These are phyloP conservation scores for Syngnathus typhle DNA, from an alignment of 2,113 vertebrate genomes.

Conservation along the genomic window DNA sequence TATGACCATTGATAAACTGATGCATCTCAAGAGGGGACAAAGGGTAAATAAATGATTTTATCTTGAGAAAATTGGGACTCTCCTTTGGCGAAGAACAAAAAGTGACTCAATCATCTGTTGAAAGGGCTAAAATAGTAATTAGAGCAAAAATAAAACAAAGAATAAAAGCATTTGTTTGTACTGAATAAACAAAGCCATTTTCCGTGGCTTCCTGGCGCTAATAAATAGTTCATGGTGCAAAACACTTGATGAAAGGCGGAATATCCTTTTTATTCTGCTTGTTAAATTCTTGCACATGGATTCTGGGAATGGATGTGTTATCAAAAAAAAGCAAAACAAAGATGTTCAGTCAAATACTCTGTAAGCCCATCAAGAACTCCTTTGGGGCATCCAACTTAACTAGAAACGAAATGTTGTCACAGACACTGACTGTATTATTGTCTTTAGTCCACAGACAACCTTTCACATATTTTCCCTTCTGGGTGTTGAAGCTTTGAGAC, in stretches of 20 bases:
- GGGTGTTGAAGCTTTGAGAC: constrained; percentile 57
- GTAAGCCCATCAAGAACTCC: constrained; percentile 42
- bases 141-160: constrained; percentile 6
- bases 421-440: constrained; percentile 61
- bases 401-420: constrained; percentile 52
- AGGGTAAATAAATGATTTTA: constrained; percentile 30
- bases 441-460: constrained; percentile 60
- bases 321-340: constrained; percentile 19
- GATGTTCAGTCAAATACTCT: constrained; percentile 24
- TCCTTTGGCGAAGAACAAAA: neutral
- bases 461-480: constrained; percentile 58
- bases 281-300: constrained; percentile 2
- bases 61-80: constrained; percentile 17
- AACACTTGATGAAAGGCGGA: constrained; percentile 16
- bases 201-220: constrained; percentile 18
- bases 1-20: constrained; percentile 14
- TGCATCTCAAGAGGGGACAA: constrained; percentile 30
- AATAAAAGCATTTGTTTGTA: constrained; percentile 5
- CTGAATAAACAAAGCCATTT: constrained; percentile 1
- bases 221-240: constrained; percentile 14
- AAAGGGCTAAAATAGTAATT: constrained; percentile 1
- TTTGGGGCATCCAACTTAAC: constrained; percentile 48
- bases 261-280: constrained; percentile 4
- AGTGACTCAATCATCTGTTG: constrained; percentile 11
- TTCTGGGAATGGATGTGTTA: constrained; percentile 21